Evolutionary conservation across 1,140 invertebrate species (phyloP), one percentile per base, ranked within the genome.

Genomic region (Atta colombica): DNA sequence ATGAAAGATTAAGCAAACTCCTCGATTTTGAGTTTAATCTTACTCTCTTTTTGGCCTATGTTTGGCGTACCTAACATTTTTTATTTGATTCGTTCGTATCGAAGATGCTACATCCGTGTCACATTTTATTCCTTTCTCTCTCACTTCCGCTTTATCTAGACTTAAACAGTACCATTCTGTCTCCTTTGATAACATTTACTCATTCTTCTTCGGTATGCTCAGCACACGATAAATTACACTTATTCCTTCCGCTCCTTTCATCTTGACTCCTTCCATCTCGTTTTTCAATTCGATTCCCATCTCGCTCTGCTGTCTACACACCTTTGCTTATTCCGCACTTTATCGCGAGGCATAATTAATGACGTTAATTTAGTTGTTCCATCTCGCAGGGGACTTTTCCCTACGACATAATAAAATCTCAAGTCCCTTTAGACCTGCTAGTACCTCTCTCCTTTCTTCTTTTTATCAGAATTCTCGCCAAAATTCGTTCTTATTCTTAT

Each of bases 1-100:
- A 92, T 78, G 66, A 82, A 66, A 92, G 90, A 91, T 91, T 90
- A 90, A 92, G 82, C 87, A 25, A 39, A 60, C 68, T 89, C 55
- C 81, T 78, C 81, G 77, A 89, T 69, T 89, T 89, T 75, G 53
- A 68, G 39, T 81, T 65, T 80, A 69, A 71, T 72, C 55, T 74
- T 60, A 31, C 65, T 55, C 65, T 18, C 58, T 31, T 66, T 58
- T 51, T 28, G 28, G 71, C 21, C 28, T 84, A 74, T 68, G 80
- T 63, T 61, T 51, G 53, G 39, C 69, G 14, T 16, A 39, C 0
- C 35, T 39, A 84, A 84, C 55, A 74, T 45, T 84, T 84, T 82
- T 74, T 49, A 28, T 51, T 21, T n/a, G 51, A 35, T 6, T 58
- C 16, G 14, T 55, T 49, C 51, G n/a, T 45, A 58, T 31, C 21